Base-by-base conservation (phyloP, 2,113 vertebrate species). In the Gambusia affinis region DNA sequence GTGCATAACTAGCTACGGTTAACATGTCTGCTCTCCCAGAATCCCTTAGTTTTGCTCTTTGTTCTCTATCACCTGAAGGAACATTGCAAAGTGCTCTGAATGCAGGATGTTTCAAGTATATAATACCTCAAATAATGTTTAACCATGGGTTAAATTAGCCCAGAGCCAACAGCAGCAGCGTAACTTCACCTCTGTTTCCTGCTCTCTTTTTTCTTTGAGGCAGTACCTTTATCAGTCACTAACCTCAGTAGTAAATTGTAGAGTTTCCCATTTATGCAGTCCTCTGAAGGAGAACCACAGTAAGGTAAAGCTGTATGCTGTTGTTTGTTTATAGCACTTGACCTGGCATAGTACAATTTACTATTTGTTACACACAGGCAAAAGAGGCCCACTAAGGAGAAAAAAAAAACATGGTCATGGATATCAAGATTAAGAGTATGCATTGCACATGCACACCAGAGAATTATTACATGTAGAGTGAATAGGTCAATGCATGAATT, bases 121-220 rank as follows among this genome's bases (percentile, higher is more conserved):
- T 65, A 27, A 76, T 35, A 70, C 28, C 54, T 74, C 72, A 86
- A 85, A 87, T 57, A 68, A 51, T n/a, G 74, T 75, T 35, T 70
- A 79, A 82, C 70, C 61, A 63, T 51, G 57, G 85, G 79, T 87
- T 79, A 80, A 88, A 84, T 84, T 67, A 78, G 67, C 63, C 68
- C 79, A 64, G 70, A 78, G 73, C 70, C 57, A 72, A 79, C 57
- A 89, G 80, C 75, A 62, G 66, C 78, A 76, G 76, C 51, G 28
- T 72, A 79, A 73, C 70, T 85, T 85, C 76, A 75, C 62, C 70
- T 67, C 51, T n/a, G 72, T 81, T 76, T 77, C 78, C 80, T 84
- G 73, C 66, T 79, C 66, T 80, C 61, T 88, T 87, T 81, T 89
- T 83, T 73, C 39, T 90, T 87, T 67, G 57, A 82, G 63, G 76